Conservation (phyloP, 2,113 vertebrate species). For the Cyrtonyx montezumae region DNA sequence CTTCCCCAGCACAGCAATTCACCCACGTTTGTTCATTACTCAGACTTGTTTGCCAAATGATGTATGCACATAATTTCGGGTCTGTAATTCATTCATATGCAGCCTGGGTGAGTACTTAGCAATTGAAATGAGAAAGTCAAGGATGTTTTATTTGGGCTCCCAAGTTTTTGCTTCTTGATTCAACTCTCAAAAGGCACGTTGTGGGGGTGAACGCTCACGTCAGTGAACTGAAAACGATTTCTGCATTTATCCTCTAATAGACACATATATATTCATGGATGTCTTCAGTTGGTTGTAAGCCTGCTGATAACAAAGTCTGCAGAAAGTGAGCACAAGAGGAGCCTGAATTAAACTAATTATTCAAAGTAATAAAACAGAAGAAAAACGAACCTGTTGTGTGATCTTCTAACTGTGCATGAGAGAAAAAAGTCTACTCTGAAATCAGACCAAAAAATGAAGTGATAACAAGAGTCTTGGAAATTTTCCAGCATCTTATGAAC, state of each 20-base stretch:
- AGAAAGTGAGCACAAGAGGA: slow-evolving; percentile 16
- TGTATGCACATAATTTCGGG: slow-evolving; percentile 63
- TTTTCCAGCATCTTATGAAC: slow-evolving; percentile 61
- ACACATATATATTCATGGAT: not conserved
- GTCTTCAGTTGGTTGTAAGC: slow-evolving; percentile 33
- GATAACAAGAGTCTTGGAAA: slow-evolving; percentile 55
- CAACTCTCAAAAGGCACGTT: slow-evolving; percentile 35
- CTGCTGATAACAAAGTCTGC: not conserved
- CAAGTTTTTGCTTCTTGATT: slow-evolving; percentile 59
- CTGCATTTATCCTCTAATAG: slow-evolving; percentile 25
- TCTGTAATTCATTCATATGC: slow-evolving; percentile 51
- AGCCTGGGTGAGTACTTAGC: slow-evolving; percentile 35
- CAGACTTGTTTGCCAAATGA: slow-evolving; percentile 65
- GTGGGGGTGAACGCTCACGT: not conserved
- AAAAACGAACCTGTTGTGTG: not conserved
- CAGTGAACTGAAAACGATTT: slow-evolving; percentile 36
- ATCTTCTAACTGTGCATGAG: slow-evolving; percentile 7
- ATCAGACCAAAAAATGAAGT: slow-evolving; percentile 40
- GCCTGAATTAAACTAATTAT: not conserved
- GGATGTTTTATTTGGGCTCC: slow-evolving; percentile 64
- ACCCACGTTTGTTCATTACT: slow-evolving; percentile 62
- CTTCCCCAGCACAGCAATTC: slow-evolving; percentile 59
- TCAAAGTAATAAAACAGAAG: slow-evolving; percentile 25
- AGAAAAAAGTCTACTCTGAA: slow-evolving; percentile 33
- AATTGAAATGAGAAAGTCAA: slow-evolving; percentile 60